Conservation (phyloP, 2,888 invertebrate species). For the Eulithis prunata region DNA sequence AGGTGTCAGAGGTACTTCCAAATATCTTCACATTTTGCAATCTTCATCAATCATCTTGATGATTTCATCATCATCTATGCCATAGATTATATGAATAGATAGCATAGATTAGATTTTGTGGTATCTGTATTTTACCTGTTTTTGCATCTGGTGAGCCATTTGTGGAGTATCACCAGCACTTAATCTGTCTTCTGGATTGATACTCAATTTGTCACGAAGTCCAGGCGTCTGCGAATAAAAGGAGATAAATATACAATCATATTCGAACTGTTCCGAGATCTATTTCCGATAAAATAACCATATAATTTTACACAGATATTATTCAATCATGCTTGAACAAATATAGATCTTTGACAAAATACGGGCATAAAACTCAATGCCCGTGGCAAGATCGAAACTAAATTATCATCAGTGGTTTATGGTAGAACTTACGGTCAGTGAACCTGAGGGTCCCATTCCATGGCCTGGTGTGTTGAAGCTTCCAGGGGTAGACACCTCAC, state of each 20-base stretch:
- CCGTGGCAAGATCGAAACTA: no score
- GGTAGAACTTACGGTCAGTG: slow-evolving; percentile 55
- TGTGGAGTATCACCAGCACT: slow-evolving; percentile 89
- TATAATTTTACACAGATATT: no score
- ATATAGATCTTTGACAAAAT: no score
- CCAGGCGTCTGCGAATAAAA: slow-evolving; percentile 84
- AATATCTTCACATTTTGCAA: no score
- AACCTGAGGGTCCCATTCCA: slow-evolving; percentile 52
- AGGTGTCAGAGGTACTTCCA: no score
- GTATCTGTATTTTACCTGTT: slow-evolving; percentile 75
- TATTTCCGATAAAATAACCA: not conserved
- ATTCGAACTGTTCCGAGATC: not conserved
- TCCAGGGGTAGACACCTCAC: slow-evolving; percentile 84
- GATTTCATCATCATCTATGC: no score
- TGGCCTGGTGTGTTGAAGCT: slow-evolving; percentile 86
- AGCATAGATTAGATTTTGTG: no score
- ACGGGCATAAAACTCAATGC: no score
- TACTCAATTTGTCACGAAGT: slow-evolving; percentile 96
- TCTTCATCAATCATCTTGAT: no score
- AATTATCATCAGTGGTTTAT: no score
- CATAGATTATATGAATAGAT: no score
- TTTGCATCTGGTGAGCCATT: slow-evolving; percentile 86
- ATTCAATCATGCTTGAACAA: no score
- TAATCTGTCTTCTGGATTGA: slow-evolving; percentile 94
- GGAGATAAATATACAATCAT: not conserved